Base-by-base conservation (phyloP, 2,113 vertebrate genomes). In the Corydoras sp. region DNA sequence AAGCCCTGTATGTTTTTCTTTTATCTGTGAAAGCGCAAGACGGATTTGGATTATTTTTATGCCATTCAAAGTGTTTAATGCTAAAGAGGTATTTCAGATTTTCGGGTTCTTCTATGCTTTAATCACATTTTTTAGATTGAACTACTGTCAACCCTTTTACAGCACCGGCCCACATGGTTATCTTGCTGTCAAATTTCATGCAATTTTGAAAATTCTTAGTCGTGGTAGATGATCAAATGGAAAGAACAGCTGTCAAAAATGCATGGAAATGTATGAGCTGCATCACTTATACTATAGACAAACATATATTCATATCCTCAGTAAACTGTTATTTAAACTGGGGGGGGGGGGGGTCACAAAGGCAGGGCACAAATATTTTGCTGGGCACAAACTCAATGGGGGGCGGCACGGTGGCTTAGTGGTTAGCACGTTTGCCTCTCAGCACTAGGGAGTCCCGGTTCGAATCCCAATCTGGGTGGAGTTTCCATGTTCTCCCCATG, bases 11-110 rank as follows among this genome's bases (percentile, higher is more conserved):
- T 74, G 65, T 72, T 69, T 63, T 67, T 24, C 12, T 53, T 71
- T 67, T 15, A 61, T 63, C 12, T 67, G 48, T 71, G 63, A 71
- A 61, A 56, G 24, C n/a, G 74, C 61, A 13, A 70, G 76, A 68
- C 72, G 74, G 73, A 71, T 71, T 72, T 74, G 31, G 68, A 68
- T 71, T 68, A 30, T 67, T 78, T 71, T 65, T 74, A 53, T 50
- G 65, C 35, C 35, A 43, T 43, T 43, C 35, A 43, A 5, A 43
- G 35, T 43, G 35, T 43, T 43, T 43, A 43, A 43, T 43, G 35
- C 35, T 43, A 43, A 43, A 43, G 35, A 43, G 62, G 53, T 66
- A 51, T 69, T 54, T 62, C 35, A 43, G 43, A 63, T 9, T 58
- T 53, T 71, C 31, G 51, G 72, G 65, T 58, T 58, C 54, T 48